These are phyloP conservation scores for Lepidocyrtoides sp. DNA, from an alignment of 2,888 invertebrate species.

Conservation along the genomic window DNA sequence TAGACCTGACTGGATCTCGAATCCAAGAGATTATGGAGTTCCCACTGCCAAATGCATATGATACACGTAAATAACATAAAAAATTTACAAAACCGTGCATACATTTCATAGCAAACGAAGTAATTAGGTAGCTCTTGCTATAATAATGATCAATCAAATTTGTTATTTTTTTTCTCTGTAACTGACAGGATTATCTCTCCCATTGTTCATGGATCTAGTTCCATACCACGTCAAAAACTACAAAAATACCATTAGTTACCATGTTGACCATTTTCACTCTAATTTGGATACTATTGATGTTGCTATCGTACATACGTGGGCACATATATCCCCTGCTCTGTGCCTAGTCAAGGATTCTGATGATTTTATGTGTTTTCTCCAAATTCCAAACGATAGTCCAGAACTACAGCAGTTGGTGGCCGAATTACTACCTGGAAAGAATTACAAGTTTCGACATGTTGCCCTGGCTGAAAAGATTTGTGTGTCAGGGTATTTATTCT, in stretches of 20 bases:
- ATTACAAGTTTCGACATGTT: background rate
- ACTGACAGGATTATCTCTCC: background rate
- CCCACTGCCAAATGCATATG: background rate
- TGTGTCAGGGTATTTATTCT: slow-evolving; percentile 19
- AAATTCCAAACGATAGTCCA: background rate
- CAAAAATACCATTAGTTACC: background rate
- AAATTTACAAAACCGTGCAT: too few relatives aligned
- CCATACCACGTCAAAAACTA: slow-evolving; percentile 26
- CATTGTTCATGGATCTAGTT: slow-evolving; percentile 19
- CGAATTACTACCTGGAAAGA: background rate
- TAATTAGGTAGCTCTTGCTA: too few relatives aligned
- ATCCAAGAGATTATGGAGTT: background rate
- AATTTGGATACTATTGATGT: background rate
- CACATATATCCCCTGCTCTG: background rate
- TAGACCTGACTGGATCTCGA: background rate
- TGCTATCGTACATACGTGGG: slow-evolving; percentile 6
- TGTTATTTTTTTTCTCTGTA: too few relatives aligned
- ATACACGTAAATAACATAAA: background rate
- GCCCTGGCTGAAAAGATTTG: background rate
- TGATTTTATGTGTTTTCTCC: slow-evolving; percentile 3
- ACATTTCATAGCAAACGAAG: too few relatives aligned
- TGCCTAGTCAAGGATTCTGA: slow-evolving; percentile 22
- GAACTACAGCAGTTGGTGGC: background rate
- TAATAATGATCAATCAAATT: too few relatives aligned
- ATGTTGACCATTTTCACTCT: background rate